These are phyloP conservation scores for Loripinus fragilis DNA, from an alignment of 2,888 invertebrate species.

Conservation along the genomic window DNA sequence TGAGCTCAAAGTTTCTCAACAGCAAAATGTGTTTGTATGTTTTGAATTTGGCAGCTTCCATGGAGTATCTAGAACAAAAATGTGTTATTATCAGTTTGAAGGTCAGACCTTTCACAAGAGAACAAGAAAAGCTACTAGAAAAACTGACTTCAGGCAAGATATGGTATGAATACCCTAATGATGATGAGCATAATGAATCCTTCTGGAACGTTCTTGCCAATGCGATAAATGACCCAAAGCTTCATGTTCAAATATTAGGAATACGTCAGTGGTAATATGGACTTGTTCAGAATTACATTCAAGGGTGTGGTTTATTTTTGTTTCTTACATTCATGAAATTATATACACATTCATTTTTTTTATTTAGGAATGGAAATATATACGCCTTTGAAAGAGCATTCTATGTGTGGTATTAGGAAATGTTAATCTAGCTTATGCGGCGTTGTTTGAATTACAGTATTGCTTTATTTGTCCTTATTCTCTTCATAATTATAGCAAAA, in stretches of 20 bases:
- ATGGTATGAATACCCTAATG: background rate
- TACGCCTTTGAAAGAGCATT: too few relatives aligned
- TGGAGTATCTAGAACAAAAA: background rate
- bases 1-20: background rate
- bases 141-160: background rate
- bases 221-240: background rate
- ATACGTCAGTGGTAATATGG: too few relatives aligned
- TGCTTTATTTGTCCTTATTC: too few relatives aligned
- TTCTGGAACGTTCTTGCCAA: background rate
- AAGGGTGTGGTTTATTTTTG: too few relatives aligned
- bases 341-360: too few relatives aligned
- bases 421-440: too few relatives aligned
- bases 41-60: background rate
- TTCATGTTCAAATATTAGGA: background rate
- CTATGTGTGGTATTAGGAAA: too few relatives aligned
- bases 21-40: constrained; percentile 4
- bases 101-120: background rate
- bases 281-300: too few relatives aligned
- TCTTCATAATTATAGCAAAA: too few relatives aligned
- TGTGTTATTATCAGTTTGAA: background rate
- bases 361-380: too few relatives aligned
- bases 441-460: too few relatives aligned
- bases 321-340: too few relatives aligned
- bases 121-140: background rate
- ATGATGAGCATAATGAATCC: background rate